These are phyloP conservation scores for Azemiops feae DNA, from an alignment of 2,113 vertebrate species.

Conservation along the genomic window DNA sequence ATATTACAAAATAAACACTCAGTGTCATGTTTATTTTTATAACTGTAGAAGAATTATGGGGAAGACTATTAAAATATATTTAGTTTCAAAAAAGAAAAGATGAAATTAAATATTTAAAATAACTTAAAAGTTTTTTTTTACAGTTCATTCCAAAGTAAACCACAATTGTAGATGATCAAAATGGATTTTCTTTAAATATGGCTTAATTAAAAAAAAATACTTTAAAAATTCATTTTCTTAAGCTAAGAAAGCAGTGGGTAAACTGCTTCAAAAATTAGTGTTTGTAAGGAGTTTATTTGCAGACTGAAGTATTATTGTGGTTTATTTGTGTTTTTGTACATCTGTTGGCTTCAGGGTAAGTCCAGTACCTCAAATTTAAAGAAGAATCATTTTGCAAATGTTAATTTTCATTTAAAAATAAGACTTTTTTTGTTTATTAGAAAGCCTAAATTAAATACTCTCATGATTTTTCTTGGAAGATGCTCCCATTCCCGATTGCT, in stretches of 20 bases:
- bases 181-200: background rate
- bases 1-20: constrained; percentile 17
- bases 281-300: constrained; percentile 32
- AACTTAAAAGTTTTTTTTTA: background rate
- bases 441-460: background rate
- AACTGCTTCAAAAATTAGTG: constrained; percentile 9
- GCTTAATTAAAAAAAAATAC: no score
- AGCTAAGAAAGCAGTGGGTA: constrained; percentile 26
- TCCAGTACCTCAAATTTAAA: constrained; percentile 41
- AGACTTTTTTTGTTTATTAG: background rate
- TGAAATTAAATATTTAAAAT: background rate
- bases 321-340: constrained; percentile 30
- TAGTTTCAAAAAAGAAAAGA: background rate
- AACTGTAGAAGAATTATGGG: background rate
- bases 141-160: constrained; percentile 3
- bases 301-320: constrained; percentile 31
- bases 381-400: constrained; percentile 25
- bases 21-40: constrained; percentile 12
- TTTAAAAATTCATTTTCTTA: constrained; percentile 24
- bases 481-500: constrained; percentile 25
- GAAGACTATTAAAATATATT: background rate
- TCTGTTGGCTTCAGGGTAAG: constrained; percentile 50
- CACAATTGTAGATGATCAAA: background rate
- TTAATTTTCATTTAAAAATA: constrained; percentile 40
- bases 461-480: constrained; percentile 12